These are phyloP conservation scores for Sternarchorhynchus goeldii DNA, from an alignment of 2,797 vertebrate genomes.

Conservation along the genomic window DNA sequence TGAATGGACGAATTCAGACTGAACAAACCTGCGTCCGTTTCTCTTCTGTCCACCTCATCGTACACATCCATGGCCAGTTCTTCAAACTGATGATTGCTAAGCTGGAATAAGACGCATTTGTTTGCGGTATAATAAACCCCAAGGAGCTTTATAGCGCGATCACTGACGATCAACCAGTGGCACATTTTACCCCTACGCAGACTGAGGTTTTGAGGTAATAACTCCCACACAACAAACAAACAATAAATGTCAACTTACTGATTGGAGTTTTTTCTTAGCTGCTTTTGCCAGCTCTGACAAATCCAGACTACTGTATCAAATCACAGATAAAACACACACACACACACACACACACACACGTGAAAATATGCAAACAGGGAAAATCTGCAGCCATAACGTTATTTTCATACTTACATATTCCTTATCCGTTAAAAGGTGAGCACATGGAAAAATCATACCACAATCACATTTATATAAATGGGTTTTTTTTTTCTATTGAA, in stretches of 20 bases:
- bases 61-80: constrained; percentile 99
- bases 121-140: neutral
- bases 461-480: neutral
- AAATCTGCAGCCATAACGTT: neutral
- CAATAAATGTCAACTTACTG: constrained; percentile 76
- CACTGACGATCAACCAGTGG: neutral
- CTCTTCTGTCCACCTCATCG: constrained; percentile 97
- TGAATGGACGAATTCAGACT: neutral
- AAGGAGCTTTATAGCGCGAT: neutral
- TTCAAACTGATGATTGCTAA: constrained; percentile 98
- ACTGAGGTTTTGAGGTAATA: neutral
- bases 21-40: constrained; percentile 91
- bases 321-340: neutral
- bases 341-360: no score
- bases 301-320: constrained; percentile 86
- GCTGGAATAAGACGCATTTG: constrained; percentile 68
- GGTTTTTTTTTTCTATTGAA: neutral
- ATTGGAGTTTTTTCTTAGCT: constrained; percentile 98
- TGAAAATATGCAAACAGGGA: neutral
- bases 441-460: constrained; percentile 54
- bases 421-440: constrained; percentile 71
- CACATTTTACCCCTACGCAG: neutral
- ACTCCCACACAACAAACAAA: neutral
- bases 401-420: constrained; percentile 77
- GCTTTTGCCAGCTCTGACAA: constrained; percentile 96